Evolutionary conservation across 2,113 vertebrate species (phyloP), one percentile per base, ranked within the genome.

Genomic region (Macaca mulatta): DNA sequence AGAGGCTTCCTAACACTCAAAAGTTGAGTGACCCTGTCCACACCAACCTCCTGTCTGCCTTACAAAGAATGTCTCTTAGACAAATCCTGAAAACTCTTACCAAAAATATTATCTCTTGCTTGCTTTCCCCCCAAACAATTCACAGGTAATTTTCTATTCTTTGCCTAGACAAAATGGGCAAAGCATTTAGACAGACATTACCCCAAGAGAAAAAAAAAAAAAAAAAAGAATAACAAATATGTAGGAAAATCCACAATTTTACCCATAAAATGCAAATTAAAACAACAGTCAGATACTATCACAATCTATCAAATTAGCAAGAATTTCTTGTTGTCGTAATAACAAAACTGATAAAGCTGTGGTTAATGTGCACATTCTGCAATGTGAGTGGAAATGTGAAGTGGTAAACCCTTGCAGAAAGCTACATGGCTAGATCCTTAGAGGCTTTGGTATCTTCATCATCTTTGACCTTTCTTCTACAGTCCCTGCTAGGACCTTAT

Each of bases 261-360:
- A 74, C 14, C 43, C 48, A 93, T 86, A 59, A 78, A 93, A 52
- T 85, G 23, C 17, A 77, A 95, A 80, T 40, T 11, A 61, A 86
- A 61, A 79, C 61, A 35, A 43, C 61, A 35, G 32, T 79, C 50
- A 8, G 35, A 72, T n/a, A n/a, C 0, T 6, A 81, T n/a, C 50
- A 55, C 80, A 30, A n/a, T 64, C 82, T 61, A n/a, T 30, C 14
- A 23, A 27, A 85, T 17, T 23, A 92, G 75, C 8, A 38, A 78
- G 11, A 17, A 6, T 25, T 35, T 94, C 45, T 55, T 38, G n/a
- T 83, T 23, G 13, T 25, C 8, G 52, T 57, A 32, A 32, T 69
- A 77, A 22, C 40, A 40, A 32, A 77, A 69, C 38, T 57, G 30
- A 23, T 22, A 32, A 84, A 84, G 38, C 30, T 38, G 23, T 30